phyloP scores from a whole-genome alignment of 2,113 vertebrate species.

The Nothoprocta perdicaria region DNA sequence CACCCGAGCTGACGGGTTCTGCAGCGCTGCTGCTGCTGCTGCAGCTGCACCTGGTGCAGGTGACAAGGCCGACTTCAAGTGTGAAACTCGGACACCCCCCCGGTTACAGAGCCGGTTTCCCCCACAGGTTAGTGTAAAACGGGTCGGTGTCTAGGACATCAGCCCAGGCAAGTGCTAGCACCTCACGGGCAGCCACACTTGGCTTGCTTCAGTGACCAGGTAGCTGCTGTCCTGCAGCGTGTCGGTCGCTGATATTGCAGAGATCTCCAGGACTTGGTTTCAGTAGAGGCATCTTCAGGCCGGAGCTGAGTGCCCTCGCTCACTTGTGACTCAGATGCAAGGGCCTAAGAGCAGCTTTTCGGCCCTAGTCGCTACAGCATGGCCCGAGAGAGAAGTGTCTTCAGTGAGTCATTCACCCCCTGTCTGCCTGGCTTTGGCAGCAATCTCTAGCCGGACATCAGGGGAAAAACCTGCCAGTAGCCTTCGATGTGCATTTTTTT shows the following conservation, averaged over 20 bases:
- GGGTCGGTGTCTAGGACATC: neutral
- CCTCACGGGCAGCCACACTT: accelerated
- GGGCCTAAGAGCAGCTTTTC: neutral
- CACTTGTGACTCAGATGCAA: neutral
- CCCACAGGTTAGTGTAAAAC: accelerated
- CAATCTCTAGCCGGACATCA: neutral
- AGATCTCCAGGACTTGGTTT: accelerated
- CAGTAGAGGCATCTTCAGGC: neutral
- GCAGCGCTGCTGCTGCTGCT: neutral
- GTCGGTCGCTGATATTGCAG: accelerated
- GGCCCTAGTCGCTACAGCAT: neutral
- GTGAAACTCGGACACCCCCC: accelerated
- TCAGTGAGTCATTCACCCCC: neutral
- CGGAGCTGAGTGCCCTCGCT: accelerated
- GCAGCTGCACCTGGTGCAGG: accelerated
- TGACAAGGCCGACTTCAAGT: accelerated
- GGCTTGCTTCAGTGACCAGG: accelerated
- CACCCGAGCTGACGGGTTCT: neutral
- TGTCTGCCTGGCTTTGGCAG: neutral
- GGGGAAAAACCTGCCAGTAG: neutral
- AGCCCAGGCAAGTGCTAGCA: accelerated
- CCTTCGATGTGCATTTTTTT: constrained; percentile 12
- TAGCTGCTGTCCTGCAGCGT: neutral
- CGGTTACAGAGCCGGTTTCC: neutral
- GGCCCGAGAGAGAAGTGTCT: neutral